Evolutionary conservation across 2,113 vertebrate genomes (phyloP).

Genomic region (Numenius arquata): DNA sequence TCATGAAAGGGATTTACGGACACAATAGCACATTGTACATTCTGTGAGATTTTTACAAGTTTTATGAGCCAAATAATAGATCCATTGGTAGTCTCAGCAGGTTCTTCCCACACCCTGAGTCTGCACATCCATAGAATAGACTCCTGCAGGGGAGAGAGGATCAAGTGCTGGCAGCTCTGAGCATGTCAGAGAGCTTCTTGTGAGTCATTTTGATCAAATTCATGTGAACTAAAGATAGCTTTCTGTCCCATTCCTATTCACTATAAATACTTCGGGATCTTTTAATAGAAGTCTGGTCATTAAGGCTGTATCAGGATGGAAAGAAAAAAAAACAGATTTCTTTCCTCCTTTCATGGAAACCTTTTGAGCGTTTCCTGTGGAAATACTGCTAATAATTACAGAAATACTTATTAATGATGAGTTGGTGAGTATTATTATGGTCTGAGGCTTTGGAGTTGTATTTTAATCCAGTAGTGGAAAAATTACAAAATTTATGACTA

Average conservation of each 20-base stretch:
- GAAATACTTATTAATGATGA: not conserved
- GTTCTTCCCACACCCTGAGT: constrained; percentile 55
- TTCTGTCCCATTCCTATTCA: not conserved
- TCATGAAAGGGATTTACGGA: constrained; percentile 77
- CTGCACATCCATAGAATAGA: constrained; percentile 48
- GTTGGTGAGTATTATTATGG: not conserved
- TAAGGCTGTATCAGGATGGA: not conserved
- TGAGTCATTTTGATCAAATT: not conserved
- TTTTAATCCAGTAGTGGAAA: constrained; percentile 1
- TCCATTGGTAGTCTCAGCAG: constrained; percentile 63
- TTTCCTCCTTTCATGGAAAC: not conserved
- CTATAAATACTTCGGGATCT: not conserved
- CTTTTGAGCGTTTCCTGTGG: not conserved
- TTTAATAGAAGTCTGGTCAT: not conserved
- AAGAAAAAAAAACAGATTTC: not conserved
- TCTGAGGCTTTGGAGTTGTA: not conserved
- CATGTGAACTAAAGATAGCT: not conserved
- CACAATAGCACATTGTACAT: constrained; percentile 82
- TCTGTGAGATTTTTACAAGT: constrained; percentile 75
- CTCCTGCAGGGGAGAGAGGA: constrained; percentile 17
- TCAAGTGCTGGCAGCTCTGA: not conserved
- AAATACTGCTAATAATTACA: not conserved
- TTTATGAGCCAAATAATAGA: constrained; percentile 71
- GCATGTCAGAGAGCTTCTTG: not conserved
- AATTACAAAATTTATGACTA: not conserved